These are phyloP conservation scores for Ctenosaura bakeri DNA, from an alignment of 2,797 vertebrate species.

Conservation along the genomic window DNA sequence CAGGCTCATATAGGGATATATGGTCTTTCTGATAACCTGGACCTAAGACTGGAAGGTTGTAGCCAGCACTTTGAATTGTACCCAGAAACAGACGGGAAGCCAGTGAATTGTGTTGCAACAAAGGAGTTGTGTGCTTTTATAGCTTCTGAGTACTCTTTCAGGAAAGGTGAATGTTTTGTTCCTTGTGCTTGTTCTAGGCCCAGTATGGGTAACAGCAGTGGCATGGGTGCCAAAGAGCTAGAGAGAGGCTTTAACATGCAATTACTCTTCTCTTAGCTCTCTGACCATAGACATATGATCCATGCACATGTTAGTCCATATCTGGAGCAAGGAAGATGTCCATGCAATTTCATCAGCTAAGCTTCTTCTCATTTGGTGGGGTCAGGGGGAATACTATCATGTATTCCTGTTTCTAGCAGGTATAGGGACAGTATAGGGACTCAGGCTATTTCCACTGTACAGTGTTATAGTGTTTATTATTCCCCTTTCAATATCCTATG, in stretches of 20 bases:
- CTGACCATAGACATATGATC: neutral
- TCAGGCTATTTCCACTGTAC: no score
- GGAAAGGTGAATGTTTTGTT: neutral
- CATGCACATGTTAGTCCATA: neutral
- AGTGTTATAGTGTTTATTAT: no score
- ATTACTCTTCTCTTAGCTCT: neutral
- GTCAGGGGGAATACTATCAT: no score
- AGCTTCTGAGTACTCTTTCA: neutral
- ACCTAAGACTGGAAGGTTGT: no score
- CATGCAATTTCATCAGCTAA: neutral
- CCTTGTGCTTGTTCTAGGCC: neutral
- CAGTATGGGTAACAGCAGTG: neutral
- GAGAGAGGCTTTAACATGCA: neutral
- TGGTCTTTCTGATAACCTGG: no score
- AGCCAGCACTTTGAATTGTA: no score
- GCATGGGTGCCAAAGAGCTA: neutral
- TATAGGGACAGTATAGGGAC: neutral
- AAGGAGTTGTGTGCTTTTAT: no score
- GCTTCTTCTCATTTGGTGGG: neutral
- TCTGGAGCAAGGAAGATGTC: neutral
- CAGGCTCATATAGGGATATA: no score
- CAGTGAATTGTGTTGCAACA: no score
- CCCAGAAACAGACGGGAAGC: no score
- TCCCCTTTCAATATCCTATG: no score
- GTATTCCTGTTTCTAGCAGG: neutral